Evolutionary conservation across 1,140 invertebrate genomes (phyloP), one percentile per base, ranked within the genome.

Genomic region (Andrena cerasifolii): DNA sequence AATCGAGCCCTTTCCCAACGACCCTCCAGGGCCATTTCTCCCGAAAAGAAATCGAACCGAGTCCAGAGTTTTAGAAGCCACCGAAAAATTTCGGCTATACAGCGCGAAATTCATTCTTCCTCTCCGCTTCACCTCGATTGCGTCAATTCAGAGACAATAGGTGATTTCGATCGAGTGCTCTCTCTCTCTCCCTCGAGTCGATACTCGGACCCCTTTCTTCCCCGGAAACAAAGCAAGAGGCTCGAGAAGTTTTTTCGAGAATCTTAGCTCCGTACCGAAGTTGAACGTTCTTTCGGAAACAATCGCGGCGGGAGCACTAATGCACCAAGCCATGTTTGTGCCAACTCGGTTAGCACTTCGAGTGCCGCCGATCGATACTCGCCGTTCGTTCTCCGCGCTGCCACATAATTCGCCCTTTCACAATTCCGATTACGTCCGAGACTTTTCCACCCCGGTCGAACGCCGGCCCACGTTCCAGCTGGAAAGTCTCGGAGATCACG

Each of bases 361-460:
- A 33, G 12, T 26, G 10, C 8, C 6, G 21, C 33, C 4, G 61
- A 58, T 68, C 73, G 73, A 76, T 76, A 58, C 56, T 36, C n/a
- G 36, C 31, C 40, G 59, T 31, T 45, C 62, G 62, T 47, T 75
- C 36, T 14, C n/a, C 58, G 26, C 8, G 26, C 36, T 18, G 24
- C 24, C 28, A 53, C 62, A 53, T 51, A 56, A 56, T 56, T 67
- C 63, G 56, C 40, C 31, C 56, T 53, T 56, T 75, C 40, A 4
- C 51, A 58, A 75, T 75, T 47, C 28, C 73, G 62, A 67, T 75
- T 75, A 75, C 51, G 63, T 56, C 36, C 73, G 28, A 58, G 73
- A 58, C 26, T 67, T 58, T 63, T 75, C 16, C 56, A 8, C 7
- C 1, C 6, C 16, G n/a, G n/a, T 26, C 21, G 8, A 31, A 65